phyloP scores from a whole-genome alignment of 2,888 invertebrate genomes.

The Smittia sp. region DNA sequence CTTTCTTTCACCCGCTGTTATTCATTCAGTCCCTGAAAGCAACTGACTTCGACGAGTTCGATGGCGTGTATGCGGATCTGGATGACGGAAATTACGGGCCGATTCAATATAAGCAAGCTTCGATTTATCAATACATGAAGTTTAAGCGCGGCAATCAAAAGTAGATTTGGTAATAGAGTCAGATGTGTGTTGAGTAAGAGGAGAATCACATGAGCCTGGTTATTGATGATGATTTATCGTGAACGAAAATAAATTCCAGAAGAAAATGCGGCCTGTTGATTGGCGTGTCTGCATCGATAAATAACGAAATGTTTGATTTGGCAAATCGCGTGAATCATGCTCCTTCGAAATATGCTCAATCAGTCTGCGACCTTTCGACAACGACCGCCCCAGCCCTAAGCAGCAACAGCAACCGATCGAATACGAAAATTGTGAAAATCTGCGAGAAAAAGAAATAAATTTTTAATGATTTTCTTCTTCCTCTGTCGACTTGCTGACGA shows the following conservation, averaged over 20 bases:
- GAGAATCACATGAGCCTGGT: conserved; percentile 3
- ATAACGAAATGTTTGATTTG: neutral
- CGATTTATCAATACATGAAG: conserved; percentile 58
- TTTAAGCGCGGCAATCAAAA: conserved; percentile 33
- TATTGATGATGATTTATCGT: conserved; percentile 23
- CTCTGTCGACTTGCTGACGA: neutral
- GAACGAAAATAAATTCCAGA: conserved; percentile 14
- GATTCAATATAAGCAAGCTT: conserved; percentile 87
- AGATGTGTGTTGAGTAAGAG: neutral
- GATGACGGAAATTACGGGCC: conserved; percentile 65
- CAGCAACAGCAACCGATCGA: conserved; percentile 11
- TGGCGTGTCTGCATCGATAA: conserved; percentile 6
- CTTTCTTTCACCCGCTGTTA: neutral
- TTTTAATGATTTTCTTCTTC: neutral
- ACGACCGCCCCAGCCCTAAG: neutral
- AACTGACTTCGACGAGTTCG: conserved; percentile 33
- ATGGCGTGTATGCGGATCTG: conserved; percentile 37
- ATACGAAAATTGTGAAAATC: neutral
- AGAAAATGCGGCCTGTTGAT: conserved; percentile 7
- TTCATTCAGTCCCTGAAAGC: conserved; percentile 28
- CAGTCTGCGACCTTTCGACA: neutral
- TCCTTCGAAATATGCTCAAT: neutral
- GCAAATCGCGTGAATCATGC: conserved; percentile 16
- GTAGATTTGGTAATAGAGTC: neutral
- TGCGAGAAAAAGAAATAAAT: neutral